Evolutionary conservation across 1,140 invertebrate genomes (phyloP).

Genomic region (Notospermus geniculatus): DNA sequence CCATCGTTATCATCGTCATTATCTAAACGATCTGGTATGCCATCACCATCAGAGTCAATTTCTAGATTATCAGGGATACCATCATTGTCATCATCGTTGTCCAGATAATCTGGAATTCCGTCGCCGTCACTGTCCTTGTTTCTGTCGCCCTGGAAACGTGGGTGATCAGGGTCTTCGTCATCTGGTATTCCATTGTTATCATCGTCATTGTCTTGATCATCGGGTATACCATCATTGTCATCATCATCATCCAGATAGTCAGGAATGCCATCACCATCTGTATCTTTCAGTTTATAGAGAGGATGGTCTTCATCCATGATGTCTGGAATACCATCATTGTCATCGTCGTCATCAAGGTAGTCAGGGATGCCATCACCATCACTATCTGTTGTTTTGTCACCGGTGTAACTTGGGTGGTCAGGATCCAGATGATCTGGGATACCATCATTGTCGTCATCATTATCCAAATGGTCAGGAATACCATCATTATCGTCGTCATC

Average conservation of each 20-base stretch:
- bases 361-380: slow-evolving; percentile 48
- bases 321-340: slow-evolving; percentile 46
- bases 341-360: slow-evolving; percentile 35
- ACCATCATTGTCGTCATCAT: slow-evolving; percentile 34
- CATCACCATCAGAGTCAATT: slow-evolving; percentile 18
- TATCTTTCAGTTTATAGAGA: slow-evolving; percentile 35
- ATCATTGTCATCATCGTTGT: slow-evolving; percentile 42
- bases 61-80: slow-evolving; percentile 39
- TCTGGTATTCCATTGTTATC: slow-evolving; percentile 19
- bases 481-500: slow-evolving; percentile 29
- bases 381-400: slow-evolving; percentile 36
- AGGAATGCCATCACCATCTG: slow-evolving; percentile 26
- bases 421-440: slow-evolving; percentile 41
- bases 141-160: slow-evolving; percentile 19
- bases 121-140: slow-evolving; percentile 36
- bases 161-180: slow-evolving; percentile 14
- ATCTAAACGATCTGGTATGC: slow-evolving; percentile 31
- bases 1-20: slow-evolving; percentile 34
- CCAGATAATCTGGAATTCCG: slow-evolving; percentile 37
- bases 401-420: slow-evolving; percentile 37
- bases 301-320: slow-evolving; percentile 32
- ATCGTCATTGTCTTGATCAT: slow-evolving; percentile 24
- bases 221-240: slow-evolving; percentile 43
- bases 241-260: slow-evolving; percentile 32
- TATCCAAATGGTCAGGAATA: slow-evolving; percentile 28